Evolutionary conservation across 2,113 vertebrate species (phyloP).

Genomic region (Bettongia penicillata): DNA sequence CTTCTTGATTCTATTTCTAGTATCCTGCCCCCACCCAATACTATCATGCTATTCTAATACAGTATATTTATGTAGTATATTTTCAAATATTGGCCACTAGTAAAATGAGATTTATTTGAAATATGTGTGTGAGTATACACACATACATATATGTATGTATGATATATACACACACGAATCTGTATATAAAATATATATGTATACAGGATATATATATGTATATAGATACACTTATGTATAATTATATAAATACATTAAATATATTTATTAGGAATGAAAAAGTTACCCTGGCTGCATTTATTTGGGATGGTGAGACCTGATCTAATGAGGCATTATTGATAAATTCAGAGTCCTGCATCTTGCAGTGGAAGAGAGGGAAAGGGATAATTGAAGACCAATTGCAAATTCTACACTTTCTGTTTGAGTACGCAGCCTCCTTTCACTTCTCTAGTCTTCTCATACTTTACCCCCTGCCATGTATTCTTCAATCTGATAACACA

Average conservation of each 20-base stretch:
- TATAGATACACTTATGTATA: not conserved
- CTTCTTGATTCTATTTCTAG: not conserved
- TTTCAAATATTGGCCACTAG: not conserved
- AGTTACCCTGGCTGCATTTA: not conserved
- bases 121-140: no score
- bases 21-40: not conserved
- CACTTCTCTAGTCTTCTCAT: not conserved
- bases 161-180: no score
- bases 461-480: not conserved
- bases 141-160: no score
- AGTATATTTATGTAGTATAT: not conserved
- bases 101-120: not conserved
- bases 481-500: not conserved
- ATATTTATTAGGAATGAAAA: not conserved
- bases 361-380: not conserved
- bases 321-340: not conserved
- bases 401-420: not conserved
- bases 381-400: not conserved
- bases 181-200: no score
- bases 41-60: not conserved
- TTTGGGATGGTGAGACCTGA: not conserved
- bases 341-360: not conserved
- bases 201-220: not conserved
- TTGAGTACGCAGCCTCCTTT: not conserved
- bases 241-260: not conserved